A percentile compares a stretch with the other conserved stretches of the same genome.
Conservation (phyloP, 2,888 invertebrate genomes). For the Pterostichus niger region DNA sequence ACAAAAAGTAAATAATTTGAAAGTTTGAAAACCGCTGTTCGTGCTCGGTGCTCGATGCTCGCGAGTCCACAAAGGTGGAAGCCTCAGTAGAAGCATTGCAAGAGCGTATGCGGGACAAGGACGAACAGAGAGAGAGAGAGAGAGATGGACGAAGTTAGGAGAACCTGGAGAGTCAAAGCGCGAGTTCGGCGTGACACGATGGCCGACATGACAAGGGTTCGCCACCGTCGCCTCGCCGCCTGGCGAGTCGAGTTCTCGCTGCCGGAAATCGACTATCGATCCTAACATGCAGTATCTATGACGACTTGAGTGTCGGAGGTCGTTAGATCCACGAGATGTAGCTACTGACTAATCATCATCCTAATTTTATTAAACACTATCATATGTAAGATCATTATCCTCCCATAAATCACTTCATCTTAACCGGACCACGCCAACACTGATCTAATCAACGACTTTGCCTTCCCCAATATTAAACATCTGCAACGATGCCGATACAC, state of each 20-base stretch:
- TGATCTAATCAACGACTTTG: constrained; percentile 2
- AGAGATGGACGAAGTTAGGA: neutral
- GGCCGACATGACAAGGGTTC: constrained; percentile 59
- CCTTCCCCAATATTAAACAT: neutral
- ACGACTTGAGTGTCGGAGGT: constrained; percentile 53
- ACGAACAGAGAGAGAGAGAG: neutral
- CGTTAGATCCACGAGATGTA: constrained; percentile 51
- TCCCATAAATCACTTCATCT: constrained; percentile 55
- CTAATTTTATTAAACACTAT: constrained; percentile 57
- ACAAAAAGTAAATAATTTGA: too few relatives aligned
- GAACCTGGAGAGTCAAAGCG: constrained; percentile 21
- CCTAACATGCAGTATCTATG: constrained; percentile 24
- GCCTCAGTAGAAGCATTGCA: neutral
- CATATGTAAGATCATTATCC: constrained; percentile 46
- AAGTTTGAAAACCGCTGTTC: constrained; percentile 14
- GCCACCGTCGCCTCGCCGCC: too few relatives aligned
- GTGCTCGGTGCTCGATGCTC: neutral
- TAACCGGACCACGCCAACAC: constrained; percentile 9
- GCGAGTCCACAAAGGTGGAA: constrained; percentile 42
- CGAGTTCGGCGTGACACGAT: constrained; percentile 36
- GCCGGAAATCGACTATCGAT: constrained; percentile 65
- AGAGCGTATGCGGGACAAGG: constrained; percentile 22
- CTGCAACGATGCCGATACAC: neutral
- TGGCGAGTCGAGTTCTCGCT: constrained; percentile 10
- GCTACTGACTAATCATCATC: constrained; percentile 20